Base-by-base conservation (phyloP, 1,140 invertebrate species). In the Drosophila arawakana region DNA sequence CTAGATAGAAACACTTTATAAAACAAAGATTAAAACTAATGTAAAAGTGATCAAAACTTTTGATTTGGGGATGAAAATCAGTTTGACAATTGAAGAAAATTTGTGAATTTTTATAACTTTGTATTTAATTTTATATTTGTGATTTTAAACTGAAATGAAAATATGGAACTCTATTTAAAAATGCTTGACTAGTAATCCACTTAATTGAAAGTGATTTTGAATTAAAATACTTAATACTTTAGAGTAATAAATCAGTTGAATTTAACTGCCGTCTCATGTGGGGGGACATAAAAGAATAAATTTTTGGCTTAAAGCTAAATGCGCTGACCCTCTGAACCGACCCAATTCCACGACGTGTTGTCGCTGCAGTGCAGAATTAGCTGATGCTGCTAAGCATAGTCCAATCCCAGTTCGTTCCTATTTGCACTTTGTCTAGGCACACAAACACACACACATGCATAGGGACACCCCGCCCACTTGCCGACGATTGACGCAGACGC, bases 261-360 rank as follows among this genome's bases (percentile, higher is more conserved):
- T 35, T 10, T 18, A 54, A 37, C 49, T 6, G 49, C 25, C 13
- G 25, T 35, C 49, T 52, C 30, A 21, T 35, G 7, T 7, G 25
- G 13, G 30, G 54, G 5, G 15, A 0, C 37, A 41, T 10, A 57
- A 25, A 18, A 21, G 3, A 47, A 47, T 9, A 21, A 21, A 8
- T 54, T 35, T 54, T 13, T 54, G 8, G 59, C 46, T 55, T 13
- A 15, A 43, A n/a, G 70, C 63, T 52, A 81, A 77, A 77, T 57
- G 62, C 54, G 61, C 59, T 52, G 69, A 21, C 68, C 69, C 67
- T 65, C 61, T 77, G 79, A 81, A 74, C 79, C 79, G 79, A 81
- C 79, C 79, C 69, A 81, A 44, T 77, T 81, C 55, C 79, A 81
- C 65, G 69, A 77, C 6, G 25, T 37, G 10, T 37, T 2, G 69